Base-by-base conservation (phyloP, 1,140 invertebrate species). In the Reticulitermes speratus region DNA sequence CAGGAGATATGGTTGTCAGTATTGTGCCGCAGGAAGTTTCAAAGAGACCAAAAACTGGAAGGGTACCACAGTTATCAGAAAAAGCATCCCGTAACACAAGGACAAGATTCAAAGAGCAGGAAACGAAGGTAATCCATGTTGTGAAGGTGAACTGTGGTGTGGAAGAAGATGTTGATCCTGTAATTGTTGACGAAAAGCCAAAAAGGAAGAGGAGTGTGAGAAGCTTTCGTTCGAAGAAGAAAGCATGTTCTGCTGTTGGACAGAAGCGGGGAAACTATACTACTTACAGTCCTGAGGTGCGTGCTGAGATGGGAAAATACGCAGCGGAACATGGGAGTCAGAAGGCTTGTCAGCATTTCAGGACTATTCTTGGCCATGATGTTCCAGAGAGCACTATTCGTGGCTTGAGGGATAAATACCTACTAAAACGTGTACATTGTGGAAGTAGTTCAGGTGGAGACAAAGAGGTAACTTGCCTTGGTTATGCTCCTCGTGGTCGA, bases 361-460 rank as follows among this genome's bases (percentile, higher is more conserved):
- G 88, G 84, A 87, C 89, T 85, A 86, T 88, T 59, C 88, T 90
- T 8, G 90, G 89, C 23, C 88, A 89, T 85, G 89, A 90, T n/a
- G 88, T 91, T 75, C 90, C 90, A 6, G 90, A 91, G 86, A 91
- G 90, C 85, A 91, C 91, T 32, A 89, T 91, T 19, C 88, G 91
- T 52, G 90, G 90, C 23, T 87, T 91, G 30, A 89, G 89, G 87
- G 89, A 91, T 86, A 90, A 90, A 86, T 91, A 90, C 85, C 83
- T 90, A 38, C 88, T 88, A 32, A 90, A 90, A 84, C 88, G 89
- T 85, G 87, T 88, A 82, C 87, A 89, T 55, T 84, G 87, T 45
- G 85, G 86, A 81, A 44, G 44, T 6, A 81, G 30, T 44, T 21
- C 48, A 7, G 45, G 44, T 75, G 86, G 82, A 65, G 59, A 85